Evolutionary conservation across 2,797 vertebrate species (phyloP).

Genomic region (Sebastolobus altivelis): DNA sequence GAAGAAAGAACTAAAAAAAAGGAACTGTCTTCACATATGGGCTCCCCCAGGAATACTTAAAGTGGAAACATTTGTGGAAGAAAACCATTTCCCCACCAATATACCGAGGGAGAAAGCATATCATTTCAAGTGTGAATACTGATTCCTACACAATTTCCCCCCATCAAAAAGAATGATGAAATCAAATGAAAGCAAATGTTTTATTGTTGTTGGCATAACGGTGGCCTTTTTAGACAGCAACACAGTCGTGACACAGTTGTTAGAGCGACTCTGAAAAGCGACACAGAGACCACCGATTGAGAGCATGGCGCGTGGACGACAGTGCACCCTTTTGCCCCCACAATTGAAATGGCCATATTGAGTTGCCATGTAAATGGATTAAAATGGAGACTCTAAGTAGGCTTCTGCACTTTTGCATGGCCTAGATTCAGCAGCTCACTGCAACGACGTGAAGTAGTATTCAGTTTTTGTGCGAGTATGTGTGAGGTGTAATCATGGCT

Average conservation of each 20-base stretch:
- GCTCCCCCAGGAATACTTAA: constrained; percentile 65
- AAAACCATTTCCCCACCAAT: constrained; percentile 61
- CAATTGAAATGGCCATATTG: constrained; percentile 55
- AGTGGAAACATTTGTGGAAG: constrained; percentile 69
- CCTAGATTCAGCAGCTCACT: constrained; percentile 56
- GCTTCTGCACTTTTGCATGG: constrained; percentile 48
- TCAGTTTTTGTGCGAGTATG: constrained; percentile 35
- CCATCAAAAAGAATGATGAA: constrained; percentile 71
- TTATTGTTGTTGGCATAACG: constrained; percentile 54
- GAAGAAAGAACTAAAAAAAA: constrained; percentile 66
- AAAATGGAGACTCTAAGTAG: constrained; percentile 59
- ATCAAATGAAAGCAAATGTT: constrained; percentile 64
- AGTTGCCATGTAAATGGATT: constrained; percentile 73
- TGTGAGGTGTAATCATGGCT: constrained; percentile 51
- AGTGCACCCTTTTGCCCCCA: constrained; percentile 31
- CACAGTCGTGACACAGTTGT: constrained; percentile 52
- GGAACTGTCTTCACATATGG: constrained; percentile 58
- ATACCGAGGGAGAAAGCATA: constrained; percentile 38
- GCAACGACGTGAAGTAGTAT: constrained; percentile 39
- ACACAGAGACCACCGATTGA: constrained; percentile 18
- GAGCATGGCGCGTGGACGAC: constrained; percentile 4
- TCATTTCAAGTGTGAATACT: constrained; percentile 50
- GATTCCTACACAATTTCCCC: constrained; percentile 42
- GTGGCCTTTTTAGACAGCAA: constrained; percentile 28
- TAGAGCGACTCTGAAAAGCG: constrained; percentile 18